These are phyloP conservation scores for Dinocampus coccinellae DNA, from an alignment of 2,888 invertebrate species.

Conservation along the genomic window DNA sequence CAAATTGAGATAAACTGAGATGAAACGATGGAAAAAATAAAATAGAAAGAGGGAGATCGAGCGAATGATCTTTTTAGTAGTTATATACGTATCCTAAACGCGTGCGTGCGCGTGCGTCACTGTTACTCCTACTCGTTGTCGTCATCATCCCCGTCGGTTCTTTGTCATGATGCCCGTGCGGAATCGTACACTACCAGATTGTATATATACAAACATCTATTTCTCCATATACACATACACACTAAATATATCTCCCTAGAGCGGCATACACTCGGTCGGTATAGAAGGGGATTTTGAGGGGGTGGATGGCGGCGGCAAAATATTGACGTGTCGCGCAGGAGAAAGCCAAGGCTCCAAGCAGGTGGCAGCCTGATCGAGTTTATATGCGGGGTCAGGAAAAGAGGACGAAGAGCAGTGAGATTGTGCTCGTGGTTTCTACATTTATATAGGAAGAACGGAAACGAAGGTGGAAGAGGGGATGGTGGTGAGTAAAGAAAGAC, in stretches of 20 bases:
- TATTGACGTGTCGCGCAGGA: constrained; percentile 63
- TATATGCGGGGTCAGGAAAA: background rate
- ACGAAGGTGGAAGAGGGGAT: background rate
- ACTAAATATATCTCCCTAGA: too few relatives aligned
- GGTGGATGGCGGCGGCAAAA: constrained; percentile 47
- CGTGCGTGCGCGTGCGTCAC: constrained; percentile 19
- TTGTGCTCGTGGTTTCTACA: background rate
- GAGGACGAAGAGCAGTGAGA: background rate
- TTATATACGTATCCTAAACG: background rate
- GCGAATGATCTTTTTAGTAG: background rate
- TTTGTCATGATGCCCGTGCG: background rate
- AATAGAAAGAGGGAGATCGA: background rate
- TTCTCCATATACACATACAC: background rate
- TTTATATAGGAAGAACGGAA: background rate
- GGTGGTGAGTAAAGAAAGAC: too few relatives aligned
- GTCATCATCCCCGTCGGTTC: background rate
- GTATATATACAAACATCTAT: too few relatives aligned
- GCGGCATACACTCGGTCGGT: constrained; percentile 44
- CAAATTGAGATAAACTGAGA: too few relatives aligned
- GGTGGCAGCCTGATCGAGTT: constrained; percentile 53
- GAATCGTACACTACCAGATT: background rate
- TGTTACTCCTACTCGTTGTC: background rate
- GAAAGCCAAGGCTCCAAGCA: constrained; percentile 58
- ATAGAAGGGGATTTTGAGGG: constrained; percentile 30
- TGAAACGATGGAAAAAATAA: too few relatives aligned